A percentile compares a stretch with the other conserved stretches of the same genome.
These are phyloP conservation scores for Aleiodes testaceus DNA, from an alignment of 2,888 invertebrate species.

Conservation along the genomic window DNA sequence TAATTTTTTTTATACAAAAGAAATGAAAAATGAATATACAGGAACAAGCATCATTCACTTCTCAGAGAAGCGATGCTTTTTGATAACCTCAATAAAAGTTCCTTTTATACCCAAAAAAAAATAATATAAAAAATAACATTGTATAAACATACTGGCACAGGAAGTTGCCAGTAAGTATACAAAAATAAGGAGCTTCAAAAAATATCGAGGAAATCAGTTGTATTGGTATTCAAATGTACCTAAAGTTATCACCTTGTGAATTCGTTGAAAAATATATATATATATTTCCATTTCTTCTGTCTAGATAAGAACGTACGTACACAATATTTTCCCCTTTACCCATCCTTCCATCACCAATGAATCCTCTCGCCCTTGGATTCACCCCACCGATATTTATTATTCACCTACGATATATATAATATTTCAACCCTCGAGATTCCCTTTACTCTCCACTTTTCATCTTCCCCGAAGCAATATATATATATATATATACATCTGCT, in stretches of 20 bases:
- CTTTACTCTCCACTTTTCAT: constrained; percentile 19
- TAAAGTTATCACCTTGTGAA: constrained; percentile 51
- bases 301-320: constrained; percentile 44
- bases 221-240: constrained; percentile 73
- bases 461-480: constrained; percentile 24
- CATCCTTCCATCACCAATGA: constrained; percentile 15
- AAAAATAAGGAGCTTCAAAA: constrained; percentile 11
- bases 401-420: constrained; percentile 22
- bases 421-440: constrained; percentile 28
- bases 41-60: constrained; percentile 30
- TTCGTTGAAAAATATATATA: constrained; percentile 29
- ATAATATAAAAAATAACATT: not conserved
- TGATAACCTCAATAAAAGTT: not conserved
- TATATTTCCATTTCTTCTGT: constrained; percentile 35
- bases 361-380: constrained; percentile 11
- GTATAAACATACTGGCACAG: constrained; percentile 5
- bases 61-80: constrained; percentile 26
- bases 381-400: constrained; percentile 25
- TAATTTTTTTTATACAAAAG: constrained; percentile 10
- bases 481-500: not conserved
- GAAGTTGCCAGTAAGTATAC: constrained; percentile 10
- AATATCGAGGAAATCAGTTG: constrained; percentile 51
- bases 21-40: constrained; percentile 6
- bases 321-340: constrained; percentile 32
- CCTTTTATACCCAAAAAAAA: not conserved